Percentiles rank a stretch among this genome's conserved stretches.
These are phyloP conservation scores for Nicator chloris DNA, from an alignment of 2,113 vertebrate species.

Conservation along the genomic window DNA sequence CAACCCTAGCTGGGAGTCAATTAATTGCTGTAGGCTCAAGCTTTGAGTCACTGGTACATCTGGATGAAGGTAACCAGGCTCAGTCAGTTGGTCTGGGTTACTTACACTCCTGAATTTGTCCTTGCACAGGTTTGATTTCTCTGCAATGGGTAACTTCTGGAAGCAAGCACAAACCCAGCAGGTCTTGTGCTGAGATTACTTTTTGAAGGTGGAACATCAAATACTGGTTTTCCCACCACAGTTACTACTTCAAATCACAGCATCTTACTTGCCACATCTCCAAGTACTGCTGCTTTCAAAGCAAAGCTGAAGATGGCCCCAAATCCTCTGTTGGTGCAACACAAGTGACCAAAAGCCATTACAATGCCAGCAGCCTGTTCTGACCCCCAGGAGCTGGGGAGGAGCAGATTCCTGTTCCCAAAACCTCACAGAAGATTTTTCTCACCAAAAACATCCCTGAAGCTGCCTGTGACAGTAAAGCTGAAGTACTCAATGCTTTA, in stretches of 20 bases:
- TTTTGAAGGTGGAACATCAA: neutral
- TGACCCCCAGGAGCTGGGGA: neutral
- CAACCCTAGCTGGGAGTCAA: neutral
- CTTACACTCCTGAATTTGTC: neutral
- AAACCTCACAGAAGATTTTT: neutral
- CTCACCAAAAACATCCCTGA: neutral
- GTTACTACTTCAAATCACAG: neutral
- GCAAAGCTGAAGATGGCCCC: neutral
- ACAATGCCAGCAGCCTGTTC: neutral
- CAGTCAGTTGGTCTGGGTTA: neutral
- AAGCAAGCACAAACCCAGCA: neutral
- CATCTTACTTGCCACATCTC: neutral
- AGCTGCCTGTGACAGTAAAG: neutral
- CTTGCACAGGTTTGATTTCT: neutral
- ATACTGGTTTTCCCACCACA: neutral
- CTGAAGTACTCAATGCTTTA: neutral
- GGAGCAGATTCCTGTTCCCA: neutral
- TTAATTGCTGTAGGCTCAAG: neutral
- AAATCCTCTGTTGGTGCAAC: neutral
- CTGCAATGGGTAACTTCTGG: neutral
- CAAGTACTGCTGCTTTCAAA: neutral
- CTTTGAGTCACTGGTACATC: neutral
- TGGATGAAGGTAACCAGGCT: neutral
- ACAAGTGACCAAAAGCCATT: neutral
- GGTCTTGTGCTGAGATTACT: neutral